These are phyloP conservation scores for Epinephelus fuscoguttatus DNA, from an alignment of 2,113 vertebrate genomes.

Conservation along the genomic window DNA sequence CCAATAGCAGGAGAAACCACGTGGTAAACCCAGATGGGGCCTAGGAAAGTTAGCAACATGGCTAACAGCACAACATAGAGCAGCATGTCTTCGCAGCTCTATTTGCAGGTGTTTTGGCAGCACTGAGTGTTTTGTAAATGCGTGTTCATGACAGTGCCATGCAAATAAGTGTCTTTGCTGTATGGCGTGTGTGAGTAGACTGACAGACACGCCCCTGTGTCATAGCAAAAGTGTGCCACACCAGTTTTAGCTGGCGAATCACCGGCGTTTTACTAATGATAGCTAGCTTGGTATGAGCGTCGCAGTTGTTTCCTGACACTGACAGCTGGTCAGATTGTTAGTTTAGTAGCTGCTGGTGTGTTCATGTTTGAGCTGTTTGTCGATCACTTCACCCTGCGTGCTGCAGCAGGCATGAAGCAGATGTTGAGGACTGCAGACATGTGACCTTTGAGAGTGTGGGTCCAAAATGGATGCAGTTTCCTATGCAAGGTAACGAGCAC, in stretches of 20 bases:
- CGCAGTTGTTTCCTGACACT: neutral
- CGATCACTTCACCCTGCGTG: neutral
- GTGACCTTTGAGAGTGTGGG: slow-evolving; percentile 51
- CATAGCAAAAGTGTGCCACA: slow-evolving; percentile 24
- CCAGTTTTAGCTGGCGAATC: neutral
- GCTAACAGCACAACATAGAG: slow-evolving; percentile 60
- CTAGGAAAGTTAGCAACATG: slow-evolving; percentile 69
- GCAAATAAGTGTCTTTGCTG: neutral
- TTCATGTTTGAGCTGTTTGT: neutral
- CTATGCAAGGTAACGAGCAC: neutral
- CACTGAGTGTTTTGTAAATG: neutral
- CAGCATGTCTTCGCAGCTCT: neutral
- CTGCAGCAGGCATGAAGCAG: slow-evolving; percentile 32
- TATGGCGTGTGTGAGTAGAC: neutral
- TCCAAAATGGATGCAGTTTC: slow-evolving; percentile 69
- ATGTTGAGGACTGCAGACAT: slow-evolving; percentile 55
- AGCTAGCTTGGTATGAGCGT: neutral
- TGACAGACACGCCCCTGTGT: slow-evolving; percentile 72
- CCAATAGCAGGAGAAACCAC: slow-evolving; percentile 74
- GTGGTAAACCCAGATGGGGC: slow-evolving; percentile 74
- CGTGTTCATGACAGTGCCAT: neutral
- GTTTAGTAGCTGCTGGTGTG: neutral
- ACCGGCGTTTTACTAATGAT: slow-evolving; percentile 7
- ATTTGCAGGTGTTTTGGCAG: neutral
- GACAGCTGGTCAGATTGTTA: neutral